phyloP scores from a whole-genome alignment of 2,113 vertebrate genomes.

The Tamias sibiricus region DNA sequence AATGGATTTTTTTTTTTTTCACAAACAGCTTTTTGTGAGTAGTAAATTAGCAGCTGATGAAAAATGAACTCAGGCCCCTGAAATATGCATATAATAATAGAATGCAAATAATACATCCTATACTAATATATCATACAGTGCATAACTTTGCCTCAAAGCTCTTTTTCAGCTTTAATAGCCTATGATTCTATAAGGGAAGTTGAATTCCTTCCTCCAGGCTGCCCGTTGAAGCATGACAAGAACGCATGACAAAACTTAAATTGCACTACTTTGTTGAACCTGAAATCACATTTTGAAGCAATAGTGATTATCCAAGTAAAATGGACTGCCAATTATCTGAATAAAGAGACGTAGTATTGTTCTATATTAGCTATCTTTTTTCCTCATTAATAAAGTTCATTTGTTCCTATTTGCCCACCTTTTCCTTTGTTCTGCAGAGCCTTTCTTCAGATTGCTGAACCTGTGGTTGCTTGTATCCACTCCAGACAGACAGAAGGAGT shows the following conservation, averaged over 20 bases:
- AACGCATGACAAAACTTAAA: not conserved
- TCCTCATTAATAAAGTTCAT: constrained; percentile 33
- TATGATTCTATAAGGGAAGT: not conserved
- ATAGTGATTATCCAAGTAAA: constrained; percentile 26
- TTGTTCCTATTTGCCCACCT: not conserved
- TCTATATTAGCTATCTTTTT: not conserved
- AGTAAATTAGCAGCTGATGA: not conserved
- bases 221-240: not conserved
- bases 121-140: not conserved
- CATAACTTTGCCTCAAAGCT: not conserved
- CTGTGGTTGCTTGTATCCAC: constrained; percentile 40
- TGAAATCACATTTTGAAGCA: constrained; percentile 59
- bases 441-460: constrained; percentile 42
- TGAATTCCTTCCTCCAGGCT: constrained; percentile 1
- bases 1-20: not conserved
- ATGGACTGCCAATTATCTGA: constrained; percentile 29
- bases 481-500: not conserved
- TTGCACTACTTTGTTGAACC: not conserved
- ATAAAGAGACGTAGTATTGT: constrained; percentile 28
- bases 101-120: not conserved
- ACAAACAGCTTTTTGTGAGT: not conserved
- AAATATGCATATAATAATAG: not conserved
- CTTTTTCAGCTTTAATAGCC: not conserved
- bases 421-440: constrained; percentile 21
- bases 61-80: constrained; percentile 28